Evolutionary conservation across 2,888 invertebrate species (phyloP).

Genomic region (Drosophila siamana): DNA sequence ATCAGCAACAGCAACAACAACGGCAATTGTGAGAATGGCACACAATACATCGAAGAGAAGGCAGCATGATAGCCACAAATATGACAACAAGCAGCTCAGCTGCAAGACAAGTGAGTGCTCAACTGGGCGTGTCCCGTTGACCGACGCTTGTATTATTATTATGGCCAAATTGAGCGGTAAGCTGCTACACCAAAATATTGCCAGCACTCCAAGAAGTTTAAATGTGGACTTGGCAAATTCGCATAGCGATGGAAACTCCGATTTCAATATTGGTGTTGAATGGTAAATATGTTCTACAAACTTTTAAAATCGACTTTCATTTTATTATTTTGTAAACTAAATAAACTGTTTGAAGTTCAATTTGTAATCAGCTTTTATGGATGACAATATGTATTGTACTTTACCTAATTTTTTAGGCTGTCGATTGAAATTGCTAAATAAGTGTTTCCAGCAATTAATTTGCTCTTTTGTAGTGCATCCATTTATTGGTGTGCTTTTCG

Average conservation of each 20-base stretch:
- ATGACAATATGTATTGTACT: too few species aligned
- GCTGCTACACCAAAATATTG: constrained; percentile 54
- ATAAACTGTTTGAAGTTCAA: too few species aligned
- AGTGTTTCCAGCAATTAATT: neutral
- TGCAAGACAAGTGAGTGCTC: constrained; percentile 23
- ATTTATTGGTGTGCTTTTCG: neutral
- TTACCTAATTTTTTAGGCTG: too few species aligned
- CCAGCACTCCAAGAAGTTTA: constrained; percentile 23
- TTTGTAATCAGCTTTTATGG: too few species aligned
- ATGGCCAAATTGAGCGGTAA: constrained; percentile 69
- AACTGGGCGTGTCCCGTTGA: constrained; percentile 48
- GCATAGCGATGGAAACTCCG: too few species aligned
- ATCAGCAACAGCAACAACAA: constrained; percentile 32
- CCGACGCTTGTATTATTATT: constrained; percentile 65
- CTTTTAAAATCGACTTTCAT: too few species aligned
- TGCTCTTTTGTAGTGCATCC: neutral
- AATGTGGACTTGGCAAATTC: constrained; percentile 13
- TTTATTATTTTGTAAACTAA: too few species aligned
- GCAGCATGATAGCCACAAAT: constrained; percentile 62
- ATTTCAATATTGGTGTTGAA: too few species aligned
- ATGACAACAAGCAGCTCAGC: constrained; percentile 40
- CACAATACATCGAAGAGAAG: constrained; percentile 10
- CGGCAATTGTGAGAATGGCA: constrained; percentile 4
- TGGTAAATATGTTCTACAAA: too few species aligned
- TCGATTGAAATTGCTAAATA: too few species aligned